These are phyloP conservation scores for Meloidogyne exigua DNA, from an alignment of 1,140 invertebrate genomes.

Conservation along the genomic window DNA sequence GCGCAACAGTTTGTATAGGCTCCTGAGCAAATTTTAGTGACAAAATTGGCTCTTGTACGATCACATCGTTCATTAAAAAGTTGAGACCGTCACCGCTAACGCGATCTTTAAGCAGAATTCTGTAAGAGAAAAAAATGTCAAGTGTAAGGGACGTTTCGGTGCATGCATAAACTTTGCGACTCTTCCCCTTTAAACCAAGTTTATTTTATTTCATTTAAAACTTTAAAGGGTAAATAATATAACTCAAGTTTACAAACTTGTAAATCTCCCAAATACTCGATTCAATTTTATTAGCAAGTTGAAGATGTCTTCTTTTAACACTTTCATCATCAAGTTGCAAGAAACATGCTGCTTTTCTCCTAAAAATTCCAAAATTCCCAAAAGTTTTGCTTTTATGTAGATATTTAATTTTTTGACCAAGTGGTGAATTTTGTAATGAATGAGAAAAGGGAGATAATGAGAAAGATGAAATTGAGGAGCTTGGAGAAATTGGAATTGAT, in stretches of 20 bases:
- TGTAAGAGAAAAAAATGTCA: neutral
- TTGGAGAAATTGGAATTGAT: neutral
- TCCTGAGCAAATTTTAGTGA: neutral
- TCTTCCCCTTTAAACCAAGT: neutral
- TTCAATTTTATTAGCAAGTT: neutral
- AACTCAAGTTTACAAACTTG: neutral
- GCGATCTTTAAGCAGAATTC: neutral
- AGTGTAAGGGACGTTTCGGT: neutral
- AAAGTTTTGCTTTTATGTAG: neutral
- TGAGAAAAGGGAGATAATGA: neutral
- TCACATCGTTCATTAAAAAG: neutral
- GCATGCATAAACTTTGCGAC: neutral
- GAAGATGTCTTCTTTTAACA: neutral
- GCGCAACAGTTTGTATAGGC: neutral
- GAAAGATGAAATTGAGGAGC: neutral
- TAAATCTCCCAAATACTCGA: neutral
- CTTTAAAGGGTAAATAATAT: too few relatives aligned
- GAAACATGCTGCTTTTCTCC: neutral
- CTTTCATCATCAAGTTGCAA: neutral
- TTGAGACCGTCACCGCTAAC: neutral
- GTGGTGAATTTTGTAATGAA: neutral
- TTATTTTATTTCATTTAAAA: too few relatives aligned
- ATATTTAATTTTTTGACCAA: neutral
- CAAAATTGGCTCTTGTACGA: neutral
- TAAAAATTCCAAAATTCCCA: neutral